A percentile compares a stretch with the other conserved stretches of the same genome.
phyloP scores from a whole-genome alignment of 2,888 invertebrate species.

The Altica lythri region DNA sequence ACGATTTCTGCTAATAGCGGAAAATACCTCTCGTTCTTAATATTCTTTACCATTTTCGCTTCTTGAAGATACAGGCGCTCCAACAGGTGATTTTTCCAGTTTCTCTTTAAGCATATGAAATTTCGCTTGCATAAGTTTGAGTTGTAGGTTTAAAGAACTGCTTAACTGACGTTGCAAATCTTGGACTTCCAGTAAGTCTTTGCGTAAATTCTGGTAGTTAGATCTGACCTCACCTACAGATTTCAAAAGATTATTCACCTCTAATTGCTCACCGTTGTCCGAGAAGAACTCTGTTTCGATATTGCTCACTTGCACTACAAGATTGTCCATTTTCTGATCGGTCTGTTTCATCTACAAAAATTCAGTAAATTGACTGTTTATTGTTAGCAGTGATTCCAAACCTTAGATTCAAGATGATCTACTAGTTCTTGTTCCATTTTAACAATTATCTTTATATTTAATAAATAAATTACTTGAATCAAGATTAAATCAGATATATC shows the following conservation, averaged over 20 bases:
- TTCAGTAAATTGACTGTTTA: neutral
- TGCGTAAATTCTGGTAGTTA: conserved; percentile 78
- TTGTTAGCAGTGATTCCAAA: conserved; percentile 22
- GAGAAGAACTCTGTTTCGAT: conserved; percentile 68
- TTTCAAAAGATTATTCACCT: conserved; percentile 73
- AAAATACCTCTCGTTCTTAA: conserved; percentile 25
- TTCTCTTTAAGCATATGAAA: conserved; percentile 74
- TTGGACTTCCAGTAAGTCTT: conserved; percentile 79
- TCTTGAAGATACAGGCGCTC: conserved; percentile 13
- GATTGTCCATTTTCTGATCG: conserved; percentile 72
- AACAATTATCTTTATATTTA: too few species aligned
- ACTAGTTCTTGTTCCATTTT: conserved; percentile 51
- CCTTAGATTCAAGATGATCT: conserved; percentile 54
- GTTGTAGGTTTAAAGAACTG: conserved; percentile 72
- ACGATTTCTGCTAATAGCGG: conserved; percentile 21
- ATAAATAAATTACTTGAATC: too few species aligned
- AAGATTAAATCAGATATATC: too few species aligned
- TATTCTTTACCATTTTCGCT: conserved; percentile 28
- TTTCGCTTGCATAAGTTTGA: conserved; percentile 73
- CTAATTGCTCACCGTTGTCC: conserved; percentile 61
- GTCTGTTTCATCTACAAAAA: conserved; percentile 70
- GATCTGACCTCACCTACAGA: conserved; percentile 79
- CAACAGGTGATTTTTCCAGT: conserved; percentile 24
- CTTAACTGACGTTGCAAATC: conserved; percentile 79
- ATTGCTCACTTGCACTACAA: conserved; percentile 75